These are phyloP conservation scores for Tinea trinotella DNA, from an alignment of 2,888 invertebrate species.

Conservation along the genomic window DNA sequence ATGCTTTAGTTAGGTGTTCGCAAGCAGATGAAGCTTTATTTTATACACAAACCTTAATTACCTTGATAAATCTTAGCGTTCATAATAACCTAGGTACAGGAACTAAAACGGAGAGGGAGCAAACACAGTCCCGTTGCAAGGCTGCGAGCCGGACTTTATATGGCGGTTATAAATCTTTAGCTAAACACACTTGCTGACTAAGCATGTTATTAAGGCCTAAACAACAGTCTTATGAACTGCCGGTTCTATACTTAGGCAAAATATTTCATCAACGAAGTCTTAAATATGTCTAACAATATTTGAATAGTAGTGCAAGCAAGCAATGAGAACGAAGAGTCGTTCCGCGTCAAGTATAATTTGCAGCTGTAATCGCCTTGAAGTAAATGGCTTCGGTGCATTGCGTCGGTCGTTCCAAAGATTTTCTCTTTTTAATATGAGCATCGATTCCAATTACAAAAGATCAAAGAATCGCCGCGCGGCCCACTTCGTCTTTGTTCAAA, in stretches of 20 bases:
- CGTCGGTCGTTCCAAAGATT: constrained; percentile 59
- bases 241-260: not conserved
- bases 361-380: constrained; percentile 55
- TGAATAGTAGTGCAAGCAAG: not conserved
- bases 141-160: constrained; percentile 17
- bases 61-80: not conserved
- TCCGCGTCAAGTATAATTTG: not conserved
- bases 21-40: not conserved
- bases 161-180: constrained; percentile 16
- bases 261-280: not conserved
- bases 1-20: too few relatives aligned
- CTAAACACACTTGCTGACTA: constrained; percentile 18
- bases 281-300: not conserved
- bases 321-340: not conserved
- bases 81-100: constrained; percentile 11
- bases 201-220: constrained; percentile 19
- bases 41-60: constrained; percentile 4
- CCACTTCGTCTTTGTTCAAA: constrained; percentile 73
- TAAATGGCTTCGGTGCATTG: constrained; percentile 68
- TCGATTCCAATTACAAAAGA: constrained; percentile 74
- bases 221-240: constrained; percentile 12
- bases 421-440: constrained; percentile 72
- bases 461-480: constrained; percentile 72
- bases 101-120: constrained; percentile 1
- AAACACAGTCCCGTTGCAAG: constrained; percentile 13